Evolutionary conservation across 2,888 invertebrate genomes (phyloP), one percentile per base, ranked within the genome.

Genomic region (Antheraea assamensis): DNA sequence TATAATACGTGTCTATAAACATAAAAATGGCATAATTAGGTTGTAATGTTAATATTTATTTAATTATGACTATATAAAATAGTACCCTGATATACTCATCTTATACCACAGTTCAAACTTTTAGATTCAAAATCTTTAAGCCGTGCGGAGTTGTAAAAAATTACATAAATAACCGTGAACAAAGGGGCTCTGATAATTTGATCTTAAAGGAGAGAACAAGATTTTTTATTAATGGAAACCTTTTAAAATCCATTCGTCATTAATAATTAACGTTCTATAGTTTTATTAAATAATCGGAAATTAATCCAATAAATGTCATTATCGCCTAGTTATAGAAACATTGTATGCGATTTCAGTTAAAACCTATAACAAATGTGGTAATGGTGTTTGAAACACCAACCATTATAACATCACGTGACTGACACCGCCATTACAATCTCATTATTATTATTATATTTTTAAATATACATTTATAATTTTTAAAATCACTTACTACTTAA

Each of bases 61-160:
- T 17, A 64, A 17, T 30, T 30, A 64, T 8, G 27, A 15, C 17
- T 55, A 58, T 58, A 52, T 30, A 64, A 64, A 15, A 27, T 64
- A 64, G 61, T 64, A 64, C 61, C 61, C 61, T 64, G 61, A 64
- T 4, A 64, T 30, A 64, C 30, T 64, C 19, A 64, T 30, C 27
- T 30, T 17, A 64, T 30, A 30, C 27, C 30, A 64, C 61, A 64
- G 17, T 61, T 27, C 27, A 4, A 61, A 27, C 13, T 27, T 27
- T 27, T 17, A 30, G 27, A 4, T 5, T 64, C 1, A 58, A 7
- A 55, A 55, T n/a, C 4, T 7, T 55, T 8, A 49, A 55, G 3
- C n/a, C 15, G 24, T 13, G 27, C 10, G 17, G 13, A 13, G 7
- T 17, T 27, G 19, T 64, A 5, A 64, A 15, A n/a, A 64, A 64